A percentile compares a stretch with the other conserved stretches of the same genome.
These are phyloP conservation scores for Pseudochirops corinnae DNA, from an alignment of 2,797 vertebrate species.

Conservation along the genomic window DNA sequence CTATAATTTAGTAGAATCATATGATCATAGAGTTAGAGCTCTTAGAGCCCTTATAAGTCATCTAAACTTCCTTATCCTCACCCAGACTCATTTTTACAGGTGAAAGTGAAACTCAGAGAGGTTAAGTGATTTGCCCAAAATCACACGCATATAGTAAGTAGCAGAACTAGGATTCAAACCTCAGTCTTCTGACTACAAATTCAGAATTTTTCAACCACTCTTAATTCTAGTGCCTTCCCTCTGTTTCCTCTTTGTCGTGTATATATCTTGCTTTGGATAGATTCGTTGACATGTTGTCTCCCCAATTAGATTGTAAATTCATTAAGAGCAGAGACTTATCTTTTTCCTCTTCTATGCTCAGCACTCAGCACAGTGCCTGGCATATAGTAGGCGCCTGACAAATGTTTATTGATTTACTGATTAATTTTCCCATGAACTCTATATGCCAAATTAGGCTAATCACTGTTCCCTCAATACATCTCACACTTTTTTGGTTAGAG, in stretches of 20 bases:
- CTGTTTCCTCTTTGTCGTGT: neutral
- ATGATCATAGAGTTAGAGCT: neutral
- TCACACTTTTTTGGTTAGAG: neutral
- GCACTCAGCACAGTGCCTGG: neutral
- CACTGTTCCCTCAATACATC: neutral
- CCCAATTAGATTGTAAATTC: neutral
- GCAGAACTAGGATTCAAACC: too few relatives aligned
- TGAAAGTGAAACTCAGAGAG: too few relatives aligned
- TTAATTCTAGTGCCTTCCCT: neutral
- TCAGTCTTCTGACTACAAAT: too few relatives aligned
- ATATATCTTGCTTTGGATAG: neutral
- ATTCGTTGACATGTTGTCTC: neutral
- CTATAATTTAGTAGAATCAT: neutral
- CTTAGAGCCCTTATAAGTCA: too few relatives aligned
- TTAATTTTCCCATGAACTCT: neutral
- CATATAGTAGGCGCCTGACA: neutral
- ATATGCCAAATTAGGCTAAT: too few relatives aligned
- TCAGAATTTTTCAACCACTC: too few relatives aligned
- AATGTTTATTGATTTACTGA: neutral
- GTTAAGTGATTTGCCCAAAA: too few relatives aligned
- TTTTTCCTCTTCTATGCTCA: neutral
- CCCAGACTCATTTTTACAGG: too few relatives aligned
- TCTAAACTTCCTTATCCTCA: too few relatives aligned
- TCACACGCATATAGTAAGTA: too few relatives aligned
- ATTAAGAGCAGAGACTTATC: neutral